Base-by-base conservation (phyloP, 2,113 vertebrate species). In the Glaucomys volans region DNA sequence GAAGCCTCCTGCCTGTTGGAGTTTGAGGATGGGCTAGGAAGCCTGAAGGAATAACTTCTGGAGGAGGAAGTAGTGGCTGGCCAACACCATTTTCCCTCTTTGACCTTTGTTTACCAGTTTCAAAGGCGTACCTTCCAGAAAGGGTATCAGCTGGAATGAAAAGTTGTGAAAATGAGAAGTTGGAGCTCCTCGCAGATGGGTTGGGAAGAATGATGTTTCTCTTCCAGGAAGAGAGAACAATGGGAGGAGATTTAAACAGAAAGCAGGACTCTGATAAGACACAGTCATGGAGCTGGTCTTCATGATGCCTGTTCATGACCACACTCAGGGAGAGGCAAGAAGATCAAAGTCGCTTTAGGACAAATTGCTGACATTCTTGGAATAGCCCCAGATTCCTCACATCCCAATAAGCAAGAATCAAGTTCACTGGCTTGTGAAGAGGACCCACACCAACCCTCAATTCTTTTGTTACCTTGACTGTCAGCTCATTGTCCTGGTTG, bases 311-410 rank as follows among this genome's bases (percentile, higher is more conserved):
- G 93, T 95, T 98, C 98, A 97, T 98, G 98, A 98, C 97, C 98
- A 97, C 97, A 97, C 97, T 88, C 93, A 95, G 98, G 97, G 98
- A 98, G 97, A 47, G 94, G 95, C 93, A 98, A 79, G 64, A 94
- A 97, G 98, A 98, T 98, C 98, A 98, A 98, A 98, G 98, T 91
- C 94, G 87, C 94, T 98, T 98, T 98, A 93, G 3, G 69, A 97
- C 95, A 96, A 96, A 99, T 99, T 97, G 91, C 97, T 98, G 97
- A 89, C 98, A 99, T 99, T 99, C 98, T 95, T 98, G 98, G 98
- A 98, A 99, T 98, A 98, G 91, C 86, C 90, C 96, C 85, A 94
- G 95, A 98, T 98, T 97, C 96, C 96, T 98, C 97, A 98, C 84
- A 98, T 98, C 98, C 97, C 94, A 96, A 79, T 88, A 81, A 97